Percentiles rank a stretch among this genome's conserved stretches.
These are phyloP conservation scores for Hippasteria phrygiana DNA, from an alignment of 53 echinoderm and acorn worm species.

Conservation along the genomic window DNA sequence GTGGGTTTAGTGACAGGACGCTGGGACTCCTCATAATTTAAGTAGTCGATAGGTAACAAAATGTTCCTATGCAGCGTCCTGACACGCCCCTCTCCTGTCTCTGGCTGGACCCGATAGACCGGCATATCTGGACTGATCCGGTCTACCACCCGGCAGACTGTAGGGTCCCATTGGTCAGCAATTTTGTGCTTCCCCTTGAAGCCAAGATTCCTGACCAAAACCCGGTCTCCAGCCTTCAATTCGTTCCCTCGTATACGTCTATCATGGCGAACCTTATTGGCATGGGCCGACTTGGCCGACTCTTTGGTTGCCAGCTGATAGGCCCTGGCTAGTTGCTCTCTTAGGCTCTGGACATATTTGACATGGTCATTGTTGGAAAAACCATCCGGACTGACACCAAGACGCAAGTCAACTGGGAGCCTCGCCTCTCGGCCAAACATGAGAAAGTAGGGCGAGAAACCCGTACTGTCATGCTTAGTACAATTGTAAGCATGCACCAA, in stretches of 20 bases:
- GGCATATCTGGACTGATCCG: slow-evolving; percentile 10
- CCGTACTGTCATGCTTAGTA: slow-evolving; percentile 60
- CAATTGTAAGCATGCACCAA: slow-evolving; percentile 75
- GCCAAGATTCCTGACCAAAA: slow-evolving; percentile 25
- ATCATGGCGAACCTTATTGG: slow-evolving; percentile 61
- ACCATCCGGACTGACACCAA: slow-evolving; percentile 42
- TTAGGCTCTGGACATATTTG: slow-evolving; percentile 19
- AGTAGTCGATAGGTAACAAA: no score
- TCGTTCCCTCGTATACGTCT: slow-evolving; percentile 1
- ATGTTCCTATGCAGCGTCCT: no score
- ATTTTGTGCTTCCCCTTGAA: slow-evolving; percentile 33
- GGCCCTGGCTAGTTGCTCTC: no score
- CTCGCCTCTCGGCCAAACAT: no score
- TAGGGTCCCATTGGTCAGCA: slow-evolving; percentile 18
- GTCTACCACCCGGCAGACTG: neutral
- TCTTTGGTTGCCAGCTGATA: slow-evolving; percentile 14
- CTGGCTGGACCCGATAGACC: slow-evolving; percentile 52
- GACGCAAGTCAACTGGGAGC: slow-evolving; percentile 30
- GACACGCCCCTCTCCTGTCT: no score
- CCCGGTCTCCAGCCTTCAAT: slow-evolving; percentile 39
- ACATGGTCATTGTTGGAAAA: slow-evolving; percentile 33
- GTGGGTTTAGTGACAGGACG: neutral
- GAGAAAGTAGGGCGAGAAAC: slow-evolving; percentile 69
- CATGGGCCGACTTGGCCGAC: slow-evolving; percentile 6
- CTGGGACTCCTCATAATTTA: neutral